Conservation (phyloP, 2,797 vertebrate genomes). For the Numenius phaeopus region DNA sequence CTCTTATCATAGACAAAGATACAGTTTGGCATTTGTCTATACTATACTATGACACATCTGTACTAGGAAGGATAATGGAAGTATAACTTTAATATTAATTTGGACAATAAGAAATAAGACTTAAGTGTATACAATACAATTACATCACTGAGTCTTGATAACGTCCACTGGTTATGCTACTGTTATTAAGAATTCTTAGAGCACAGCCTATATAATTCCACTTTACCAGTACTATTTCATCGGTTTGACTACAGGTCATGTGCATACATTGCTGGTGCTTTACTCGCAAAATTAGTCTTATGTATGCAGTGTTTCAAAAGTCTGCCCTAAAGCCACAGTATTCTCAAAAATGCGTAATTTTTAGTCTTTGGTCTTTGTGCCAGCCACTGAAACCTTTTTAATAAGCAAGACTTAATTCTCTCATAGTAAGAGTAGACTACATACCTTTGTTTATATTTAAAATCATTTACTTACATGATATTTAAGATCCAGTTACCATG, state of each 20-base stretch:
- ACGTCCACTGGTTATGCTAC: neutral
- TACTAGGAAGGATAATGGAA: slow-evolving; percentile 34
- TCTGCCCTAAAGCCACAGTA: neutral
- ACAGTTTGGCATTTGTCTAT: neutral
- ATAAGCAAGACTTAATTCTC: neutral
- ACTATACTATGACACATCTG: neutral
- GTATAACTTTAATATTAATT: slow-evolving; percentile 29
- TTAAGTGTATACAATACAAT: neutral
- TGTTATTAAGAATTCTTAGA: neutral
- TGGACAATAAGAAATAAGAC: slow-evolving; percentile 51
- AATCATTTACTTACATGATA: neutral
- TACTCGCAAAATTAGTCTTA: slow-evolving; percentile 7
- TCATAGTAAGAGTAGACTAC: neutral
- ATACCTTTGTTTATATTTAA: neutral
- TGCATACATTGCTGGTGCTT: neutral
- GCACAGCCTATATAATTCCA: neutral
- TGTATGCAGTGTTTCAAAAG: neutral
- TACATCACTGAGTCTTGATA: neutral
- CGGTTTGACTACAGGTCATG: neutral
- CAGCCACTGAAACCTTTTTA: neutral
- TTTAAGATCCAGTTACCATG: neutral
- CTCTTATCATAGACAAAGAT: neutral
- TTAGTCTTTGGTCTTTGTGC: neutral
- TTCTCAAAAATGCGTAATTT: neutral
- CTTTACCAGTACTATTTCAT: neutral